These are phyloP conservation scores for Lycodopsis pacificus DNA, from an alignment of 2,797 vertebrate species.

Conservation along the genomic window DNA sequence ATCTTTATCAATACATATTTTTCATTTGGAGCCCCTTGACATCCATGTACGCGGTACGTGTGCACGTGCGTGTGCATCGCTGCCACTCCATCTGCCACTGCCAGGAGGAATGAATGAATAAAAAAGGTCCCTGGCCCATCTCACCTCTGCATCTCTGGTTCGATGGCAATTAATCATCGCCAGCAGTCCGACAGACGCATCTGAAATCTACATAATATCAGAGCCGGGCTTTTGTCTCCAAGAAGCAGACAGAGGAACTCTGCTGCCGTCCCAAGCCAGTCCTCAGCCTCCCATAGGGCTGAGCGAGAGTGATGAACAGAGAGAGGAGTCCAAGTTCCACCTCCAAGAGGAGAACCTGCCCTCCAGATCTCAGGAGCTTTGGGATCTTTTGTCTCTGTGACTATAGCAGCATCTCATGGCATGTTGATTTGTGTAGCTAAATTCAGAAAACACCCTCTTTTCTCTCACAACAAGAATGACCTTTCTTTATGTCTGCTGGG, in stretches of 20 bases:
- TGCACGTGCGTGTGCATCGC: neutral
- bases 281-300: conserved; percentile 20
- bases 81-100: conserved; percentile 14
- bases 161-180: conserved; percentile 68
- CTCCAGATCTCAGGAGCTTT: conserved; percentile 26
- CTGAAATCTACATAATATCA: conserved; percentile 69
- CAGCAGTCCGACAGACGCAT: conserved; percentile 38
- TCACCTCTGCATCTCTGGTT: conserved; percentile 36
- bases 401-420: conserved; percentile 23
- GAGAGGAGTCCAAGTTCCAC: conserved; percentile 1
- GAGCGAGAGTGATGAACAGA: conserved; percentile 5
- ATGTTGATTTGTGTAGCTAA: conserved; percentile 23
- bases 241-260: conserved; percentile 16
- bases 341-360: conserved; percentile 6
- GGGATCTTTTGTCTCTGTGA: conserved; percentile 25
- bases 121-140: conserved; percentile 7
- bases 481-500: conserved; percentile 44
- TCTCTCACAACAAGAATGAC: conserved; percentile 39
- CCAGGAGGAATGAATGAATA: conserved; percentile 18
- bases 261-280: conserved; percentile 11
- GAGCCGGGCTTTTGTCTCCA: conserved; percentile 43
- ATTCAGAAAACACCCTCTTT: conserved; percentile 34
- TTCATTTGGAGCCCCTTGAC: neutral
- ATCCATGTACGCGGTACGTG: neutral
- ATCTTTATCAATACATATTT: neutral